Base-by-base conservation (phyloP, 2,113 vertebrate genomes). In the Odocoileus hemionus region DNA sequence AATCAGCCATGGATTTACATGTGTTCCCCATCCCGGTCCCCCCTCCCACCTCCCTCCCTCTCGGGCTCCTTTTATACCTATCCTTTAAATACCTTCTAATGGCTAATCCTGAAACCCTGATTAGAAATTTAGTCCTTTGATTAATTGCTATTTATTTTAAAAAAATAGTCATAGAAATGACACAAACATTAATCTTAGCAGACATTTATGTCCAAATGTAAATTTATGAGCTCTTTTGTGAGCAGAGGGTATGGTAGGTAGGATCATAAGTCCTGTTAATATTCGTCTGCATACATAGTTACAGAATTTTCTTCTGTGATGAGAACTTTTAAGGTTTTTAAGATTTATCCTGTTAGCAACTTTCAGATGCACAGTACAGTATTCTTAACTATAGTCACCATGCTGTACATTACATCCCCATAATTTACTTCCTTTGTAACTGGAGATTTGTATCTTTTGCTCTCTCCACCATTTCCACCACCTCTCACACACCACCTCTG, bases 171-270 rank as follows among this genome's bases (percentile, higher is more conserved):
- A 14, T 89, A 76, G 47, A 86, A 93, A 83, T 87, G 17, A 64
- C 47, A 89, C 6, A 93, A 25, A 93, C 21, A 28, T 89, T 94
- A 87, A 55, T 55, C 8, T 10, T 82, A 86, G 36, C 21, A 88
- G 47, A 78, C 55, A 78, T 78, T 86, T 87, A 26, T 79, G 61
- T n/a, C 23, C 60, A 91, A 64, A 67, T 84, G 16, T 83, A 94
- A 97, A 94, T 96, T 94, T 7, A 79, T 93, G 61, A 88, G 47
- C 50, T 76, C 43, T 83, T 86, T 83, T 76, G 16, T 89, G 26
- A 85, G 12, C 39, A 47, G 54, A 91, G 30, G 28, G 39, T 55
- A 5, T 90, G 13, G 33, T 79, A 50, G 33, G n/a, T 43, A 89
- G 33, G 45, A 50, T 80, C 61, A 86, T 55, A 55, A 83, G 30